Base-by-base conservation (phyloP, 2,113 vertebrate species). In the Hypocryptadius cinnamomeus region DNA sequence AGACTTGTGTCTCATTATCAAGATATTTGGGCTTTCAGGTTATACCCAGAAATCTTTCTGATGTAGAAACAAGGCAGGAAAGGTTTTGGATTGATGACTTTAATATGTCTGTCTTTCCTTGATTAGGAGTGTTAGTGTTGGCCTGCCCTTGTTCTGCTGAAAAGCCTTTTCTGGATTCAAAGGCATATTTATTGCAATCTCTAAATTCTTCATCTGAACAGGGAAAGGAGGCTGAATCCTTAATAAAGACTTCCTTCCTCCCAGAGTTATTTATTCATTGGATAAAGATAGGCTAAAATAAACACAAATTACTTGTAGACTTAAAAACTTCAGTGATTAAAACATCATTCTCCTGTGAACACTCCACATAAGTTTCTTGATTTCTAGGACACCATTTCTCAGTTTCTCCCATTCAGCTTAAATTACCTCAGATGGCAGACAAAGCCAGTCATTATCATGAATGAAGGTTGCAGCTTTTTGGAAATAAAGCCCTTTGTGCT, bases 201-300 rank as follows among this genome's bases (percentile, higher is more conserved):
- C 66, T 63, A 47, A 86, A 94, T 93, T 93, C 76, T 76, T 91
- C 59, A 73, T 15, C 63, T 92, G 78, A 83, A 61, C 5, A 19
- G 42, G 66, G 78, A 85, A 79, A 94, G 53, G 39, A 92, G 87
- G 33, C 40, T 89, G 59, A 87, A 85, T 76, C 48, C 42, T 72
- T 92, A 92, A 72, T 81, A 72, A 85, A 91, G 63, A 82, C 70
- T 95, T 93, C 94, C 89, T 95, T 96, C 89, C 87, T 94, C 68
- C 13, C 54, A 63, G 27, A 37, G 37, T 76, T 94, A 79, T 87
- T 95, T 93, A 91, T 79, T 85, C 18, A 0, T 31, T 73, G 85
- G 78, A 54, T 92, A 91, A 95, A 95, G 87, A 85, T 82, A 92
- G 71, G 35, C 74, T 92, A 89, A 94, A 94, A 82, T 86, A 94